These are phyloP conservation scores for Sarcophaga bullata DNA, from an alignment of 1,140 invertebrate species.

Conservation along the genomic window DNA sequence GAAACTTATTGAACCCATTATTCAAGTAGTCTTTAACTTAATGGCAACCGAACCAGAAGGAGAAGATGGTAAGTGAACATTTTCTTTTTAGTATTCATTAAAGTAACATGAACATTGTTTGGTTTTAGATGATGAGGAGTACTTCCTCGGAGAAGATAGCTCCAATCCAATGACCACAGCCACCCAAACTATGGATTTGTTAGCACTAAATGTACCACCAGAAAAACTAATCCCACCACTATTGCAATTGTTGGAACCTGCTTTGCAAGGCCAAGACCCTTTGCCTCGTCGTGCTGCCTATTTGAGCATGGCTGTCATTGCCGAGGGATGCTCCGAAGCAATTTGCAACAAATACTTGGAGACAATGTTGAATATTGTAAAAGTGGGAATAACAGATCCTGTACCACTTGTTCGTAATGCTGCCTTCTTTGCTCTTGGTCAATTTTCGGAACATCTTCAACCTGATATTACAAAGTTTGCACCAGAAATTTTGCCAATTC, in stretches of 20 bases:
- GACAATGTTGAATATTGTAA: constrained; percentile 76
- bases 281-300: constrained; percentile 77
- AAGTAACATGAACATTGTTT: not conserved
- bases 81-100: not conserved
- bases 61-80: constrained; percentile 41
- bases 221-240: constrained; percentile 80
- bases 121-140: constrained; percentile 70
- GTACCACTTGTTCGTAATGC: constrained; percentile 73
- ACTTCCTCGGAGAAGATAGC: constrained; percentile 71
- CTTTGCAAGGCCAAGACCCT: constrained; percentile 70
- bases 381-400: constrained; percentile 75
- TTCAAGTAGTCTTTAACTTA: constrained; percentile 75
- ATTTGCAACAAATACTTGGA: constrained; percentile 79
- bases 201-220: constrained; percentile 81
- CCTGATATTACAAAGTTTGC: constrained; percentile 79
- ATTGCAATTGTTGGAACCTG: constrained; percentile 72
- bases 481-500: constrained; percentile 76
- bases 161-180: constrained; percentile 74
- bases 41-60: constrained; percentile 71
- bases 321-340: constrained; percentile 83
- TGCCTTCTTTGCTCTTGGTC: constrained; percentile 83
- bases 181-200: constrained; percentile 78
- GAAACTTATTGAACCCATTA: constrained; percentile 77
- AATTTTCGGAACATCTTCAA: constrained; percentile 85
- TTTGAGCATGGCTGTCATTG: constrained; percentile 78